These are phyloP conservation scores for Vanessa atalanta DNA, from an alignment of 1,140 invertebrate species.

Conservation along the genomic window DNA sequence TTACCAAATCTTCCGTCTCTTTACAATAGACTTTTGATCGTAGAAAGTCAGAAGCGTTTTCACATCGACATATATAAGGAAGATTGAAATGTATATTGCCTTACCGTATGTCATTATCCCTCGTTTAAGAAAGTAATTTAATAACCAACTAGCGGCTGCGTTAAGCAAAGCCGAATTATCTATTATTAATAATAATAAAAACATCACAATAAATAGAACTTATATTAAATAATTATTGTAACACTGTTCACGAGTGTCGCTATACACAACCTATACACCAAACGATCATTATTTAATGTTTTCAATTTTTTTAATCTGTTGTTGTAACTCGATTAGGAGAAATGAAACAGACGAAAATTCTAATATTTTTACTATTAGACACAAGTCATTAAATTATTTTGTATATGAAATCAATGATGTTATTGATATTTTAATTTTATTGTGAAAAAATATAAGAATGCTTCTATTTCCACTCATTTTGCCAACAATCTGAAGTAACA, in stretches of 20 bases:
- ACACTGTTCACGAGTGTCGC: conserved; percentile 47
- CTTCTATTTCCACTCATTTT: too few species aligned
- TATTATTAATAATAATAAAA: conserved; percentile 53
- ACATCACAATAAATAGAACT: conserved; percentile 72
- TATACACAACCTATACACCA: conserved; percentile 63
- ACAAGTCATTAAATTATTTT: too few species aligned
- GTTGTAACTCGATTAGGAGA: neutral
- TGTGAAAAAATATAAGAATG: too few species aligned
- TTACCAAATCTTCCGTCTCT: too few species aligned
- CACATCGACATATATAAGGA: too few species aligned
- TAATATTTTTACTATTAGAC: neutral
- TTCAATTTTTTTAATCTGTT: conserved; percentile 6
- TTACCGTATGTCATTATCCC: neutral
- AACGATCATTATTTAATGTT: conserved; percentile 16
- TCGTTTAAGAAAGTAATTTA: conserved; percentile 15
- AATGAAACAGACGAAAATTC: neutral
- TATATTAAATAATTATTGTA: conserved; percentile 57
- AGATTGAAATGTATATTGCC: neutral
- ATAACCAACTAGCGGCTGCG: conserved; percentile 10
- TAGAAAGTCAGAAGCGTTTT: too few species aligned
- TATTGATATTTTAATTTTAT: too few species aligned
- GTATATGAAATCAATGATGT: too few species aligned
- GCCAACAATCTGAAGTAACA: too few species aligned
- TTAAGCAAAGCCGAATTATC: conserved; percentile 19
- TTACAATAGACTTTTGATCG: too few species aligned